Conservation (phyloP, 2,113 vertebrate species). For the Sebastes fasciatus region DNA sequence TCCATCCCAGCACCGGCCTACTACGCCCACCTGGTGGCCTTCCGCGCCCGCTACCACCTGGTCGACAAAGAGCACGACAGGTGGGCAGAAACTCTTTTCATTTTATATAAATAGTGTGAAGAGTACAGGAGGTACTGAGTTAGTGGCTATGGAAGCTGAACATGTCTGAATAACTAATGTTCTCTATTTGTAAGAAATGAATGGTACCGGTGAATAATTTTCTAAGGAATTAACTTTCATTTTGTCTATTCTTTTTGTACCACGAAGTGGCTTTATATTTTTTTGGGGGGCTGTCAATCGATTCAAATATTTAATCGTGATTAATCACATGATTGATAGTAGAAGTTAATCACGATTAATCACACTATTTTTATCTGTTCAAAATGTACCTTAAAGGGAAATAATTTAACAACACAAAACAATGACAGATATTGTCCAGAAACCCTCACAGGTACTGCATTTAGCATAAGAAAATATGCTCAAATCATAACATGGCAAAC, state of each 20-base stretch:
- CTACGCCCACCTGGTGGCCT: slow-evolving; percentile 97
- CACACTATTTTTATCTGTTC: too few relatives aligned
- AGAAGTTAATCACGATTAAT: too few relatives aligned
- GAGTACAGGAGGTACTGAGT: too few relatives aligned
- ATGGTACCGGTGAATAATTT: neutral
- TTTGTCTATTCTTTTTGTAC: neutral
- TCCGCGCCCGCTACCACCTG: slow-evolving; percentile 96
- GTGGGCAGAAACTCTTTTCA: slow-evolving; percentile 68
- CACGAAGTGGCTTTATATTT: neutral
- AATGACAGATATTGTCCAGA: too few relatives aligned
- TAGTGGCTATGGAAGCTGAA: neutral
- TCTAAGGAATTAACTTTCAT: neutral
- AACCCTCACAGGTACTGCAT: too few relatives aligned
- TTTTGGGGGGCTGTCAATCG: too few relatives aligned
- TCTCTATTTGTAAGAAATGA: neutral
- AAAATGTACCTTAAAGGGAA: too few relatives aligned
- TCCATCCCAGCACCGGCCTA: slow-evolving; percentile 98
- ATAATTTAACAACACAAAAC: too few relatives aligned
- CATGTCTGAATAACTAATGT: neutral
- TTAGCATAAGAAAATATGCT: too few relatives aligned
- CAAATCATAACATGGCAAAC: too few relatives aligned
- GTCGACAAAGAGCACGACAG: slow-evolving; percentile 99
- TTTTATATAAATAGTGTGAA: neutral
- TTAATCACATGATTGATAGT: too few relatives aligned
- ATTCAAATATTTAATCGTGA: too few relatives aligned